phyloP scores from a whole-genome alignment of 1,140 invertebrate species.

The Drosophila quadrilineata region DNA sequence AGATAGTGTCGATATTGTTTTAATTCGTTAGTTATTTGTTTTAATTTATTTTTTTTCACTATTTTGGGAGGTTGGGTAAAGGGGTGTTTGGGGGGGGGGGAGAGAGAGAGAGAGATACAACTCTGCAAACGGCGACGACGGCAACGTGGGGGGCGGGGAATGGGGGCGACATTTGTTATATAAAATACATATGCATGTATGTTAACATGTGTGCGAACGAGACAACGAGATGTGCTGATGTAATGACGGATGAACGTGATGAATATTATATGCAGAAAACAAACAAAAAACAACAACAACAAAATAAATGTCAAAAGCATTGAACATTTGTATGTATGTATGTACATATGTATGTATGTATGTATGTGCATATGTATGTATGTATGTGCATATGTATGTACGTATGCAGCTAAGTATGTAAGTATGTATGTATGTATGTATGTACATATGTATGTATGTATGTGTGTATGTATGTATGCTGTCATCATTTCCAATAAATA shows the following conservation, averaged over 20 bases:
- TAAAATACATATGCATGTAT: constrained; percentile 17
- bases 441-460: constrained; percentile 15
- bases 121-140: constrained; percentile 18
- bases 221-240: too few relatives aligned
- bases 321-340: too few relatives aligned
- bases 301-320: too few relatives aligned
- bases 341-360: constrained; percentile 11
- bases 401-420: constrained; percentile 14
- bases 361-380: constrained; percentile 3
- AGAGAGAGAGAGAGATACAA: too few relatives aligned
- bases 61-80: too few relatives aligned
- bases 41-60: constrained; percentile 14
- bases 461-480: constrained; percentile 4
- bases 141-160: too few relatives aligned
- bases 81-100: too few relatives aligned
- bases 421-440: not conserved
- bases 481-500: not conserved
- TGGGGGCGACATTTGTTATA: constrained; percentile 18
- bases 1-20: constrained; percentile 9
- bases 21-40: constrained; percentile 7
- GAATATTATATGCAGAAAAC: too few relatives aligned
- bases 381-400: constrained; percentile 3
- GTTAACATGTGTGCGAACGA: not conserved
- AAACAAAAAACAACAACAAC: too few relatives aligned
- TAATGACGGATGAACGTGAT: too few relatives aligned